Evolutionary conservation across 2,113 vertebrate genomes (phyloP).

Genomic region (Melanerpes aurifrons): DNA sequence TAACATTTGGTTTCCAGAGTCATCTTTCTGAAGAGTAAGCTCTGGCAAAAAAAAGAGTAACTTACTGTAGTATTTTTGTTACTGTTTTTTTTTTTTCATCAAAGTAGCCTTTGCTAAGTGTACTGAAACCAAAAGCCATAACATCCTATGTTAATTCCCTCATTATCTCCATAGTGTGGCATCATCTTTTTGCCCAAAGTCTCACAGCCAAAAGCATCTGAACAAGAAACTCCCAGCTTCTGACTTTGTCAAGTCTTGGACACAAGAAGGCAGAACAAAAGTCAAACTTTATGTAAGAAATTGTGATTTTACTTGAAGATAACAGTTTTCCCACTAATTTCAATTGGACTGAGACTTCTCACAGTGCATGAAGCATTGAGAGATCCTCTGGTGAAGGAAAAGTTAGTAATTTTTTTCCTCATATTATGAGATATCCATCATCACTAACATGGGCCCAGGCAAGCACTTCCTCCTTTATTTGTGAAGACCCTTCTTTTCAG

Average conservation of each 20-base stretch:
- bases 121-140: neutral
- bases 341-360: neutral
- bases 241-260: neutral
- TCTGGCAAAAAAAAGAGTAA: neutral
- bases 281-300: accelerated
- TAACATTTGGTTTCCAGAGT: conserved; percentile 20
- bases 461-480: neutral
- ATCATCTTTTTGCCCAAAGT: neutral
- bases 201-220: neutral
- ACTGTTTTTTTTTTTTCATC: neutral
- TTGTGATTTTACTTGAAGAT: neutral
- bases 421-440: neutral
- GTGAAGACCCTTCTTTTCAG: neutral
- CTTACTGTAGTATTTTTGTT: neutral
- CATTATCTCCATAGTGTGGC: neutral
- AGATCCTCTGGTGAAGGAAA: neutral
- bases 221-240: neutral
- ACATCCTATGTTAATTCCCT: neutral
- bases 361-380: accelerated
- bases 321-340: neutral
- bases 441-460: neutral
- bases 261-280: neutral
- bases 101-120: neutral
- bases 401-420: accelerated
- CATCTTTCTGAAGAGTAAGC: neutral